Conservation (phyloP, 2,797 vertebrate genomes). For the Sarcoramphus papa region DNA sequence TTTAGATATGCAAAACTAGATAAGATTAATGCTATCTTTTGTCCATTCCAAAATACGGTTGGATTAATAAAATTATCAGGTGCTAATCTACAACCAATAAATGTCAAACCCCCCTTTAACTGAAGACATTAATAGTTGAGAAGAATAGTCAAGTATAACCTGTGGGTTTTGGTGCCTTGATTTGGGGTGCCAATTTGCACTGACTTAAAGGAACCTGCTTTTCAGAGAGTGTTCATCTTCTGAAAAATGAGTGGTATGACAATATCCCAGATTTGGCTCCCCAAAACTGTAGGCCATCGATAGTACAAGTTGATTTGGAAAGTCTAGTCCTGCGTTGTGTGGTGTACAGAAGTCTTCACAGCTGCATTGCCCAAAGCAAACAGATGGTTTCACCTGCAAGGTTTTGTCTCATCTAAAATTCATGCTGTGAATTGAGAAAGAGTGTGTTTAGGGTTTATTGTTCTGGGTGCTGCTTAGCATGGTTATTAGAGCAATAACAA, state of each 20-base stretch:
- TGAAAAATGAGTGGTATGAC: background rate
- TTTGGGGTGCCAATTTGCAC: background rate
- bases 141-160: background rate
- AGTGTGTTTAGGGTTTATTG: background rate
- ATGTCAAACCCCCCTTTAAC: background rate
- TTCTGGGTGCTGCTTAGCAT: background rate
- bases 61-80: background rate
- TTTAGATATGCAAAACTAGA: background rate
- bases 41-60: background rate
- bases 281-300: background rate
- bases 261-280: background rate
- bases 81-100: background rate
- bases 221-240: background rate
- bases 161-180: background rate
- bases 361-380: constrained; percentile 8
- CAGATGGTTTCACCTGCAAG: background rate
- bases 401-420: constrained; percentile 15
- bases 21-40: background rate
- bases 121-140: background rate
- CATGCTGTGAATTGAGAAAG: background rate
- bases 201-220: background rate
- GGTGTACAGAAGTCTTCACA: background rate
- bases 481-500: background rate
- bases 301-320: background rate
- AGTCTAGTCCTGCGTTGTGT: background rate